Evolutionary conservation across 2,113 vertebrate genomes (phyloP).

Genomic region (Toxostoma redivivum): DNA sequence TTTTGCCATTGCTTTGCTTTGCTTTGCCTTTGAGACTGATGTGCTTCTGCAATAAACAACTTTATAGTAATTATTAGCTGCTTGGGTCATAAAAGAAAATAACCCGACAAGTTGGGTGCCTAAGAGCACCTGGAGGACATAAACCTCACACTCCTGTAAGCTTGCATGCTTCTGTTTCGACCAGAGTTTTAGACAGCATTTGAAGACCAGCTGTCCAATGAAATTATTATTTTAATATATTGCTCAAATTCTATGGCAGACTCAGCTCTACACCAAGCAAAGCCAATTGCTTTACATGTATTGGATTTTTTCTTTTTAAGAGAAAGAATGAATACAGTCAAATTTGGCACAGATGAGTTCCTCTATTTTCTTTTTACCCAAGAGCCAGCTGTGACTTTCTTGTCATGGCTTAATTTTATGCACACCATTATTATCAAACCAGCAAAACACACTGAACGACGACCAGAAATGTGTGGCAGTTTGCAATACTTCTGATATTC

Average conservation of each 20-base stretch:
- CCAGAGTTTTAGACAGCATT: constrained; percentile 68
- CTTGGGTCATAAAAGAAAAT: no score
- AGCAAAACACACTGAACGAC: background rate
- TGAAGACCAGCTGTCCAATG: background rate
- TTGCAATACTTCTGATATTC: background rate
- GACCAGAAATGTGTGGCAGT: background rate
- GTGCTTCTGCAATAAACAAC: no score
- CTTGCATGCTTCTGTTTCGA: constrained; percentile 89
- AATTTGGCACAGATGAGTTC: constrained; percentile 79
- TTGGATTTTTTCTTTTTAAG: constrained; percentile 48
- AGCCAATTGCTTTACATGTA: constrained; percentile 70
- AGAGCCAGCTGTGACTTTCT: background rate
- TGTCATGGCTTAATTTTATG: background rate
- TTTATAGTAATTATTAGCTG: no score
- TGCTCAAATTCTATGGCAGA: constrained; percentile 84
- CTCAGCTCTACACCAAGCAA: constrained; percentile 66
- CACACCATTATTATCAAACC: background rate
- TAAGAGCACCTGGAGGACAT: no score
- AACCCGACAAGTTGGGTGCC: no score
- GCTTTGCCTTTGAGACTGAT: no score
- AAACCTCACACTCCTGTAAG: constrained; percentile 75
- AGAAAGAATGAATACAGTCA: constrained; percentile 71
- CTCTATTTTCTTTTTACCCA: background rate
- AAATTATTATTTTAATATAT: constrained; percentile 80
- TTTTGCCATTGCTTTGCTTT: no score